These are phyloP conservation scores for Epinotia ramella DNA, from an alignment of 2,888 invertebrate species.

Conservation along the genomic window DNA sequence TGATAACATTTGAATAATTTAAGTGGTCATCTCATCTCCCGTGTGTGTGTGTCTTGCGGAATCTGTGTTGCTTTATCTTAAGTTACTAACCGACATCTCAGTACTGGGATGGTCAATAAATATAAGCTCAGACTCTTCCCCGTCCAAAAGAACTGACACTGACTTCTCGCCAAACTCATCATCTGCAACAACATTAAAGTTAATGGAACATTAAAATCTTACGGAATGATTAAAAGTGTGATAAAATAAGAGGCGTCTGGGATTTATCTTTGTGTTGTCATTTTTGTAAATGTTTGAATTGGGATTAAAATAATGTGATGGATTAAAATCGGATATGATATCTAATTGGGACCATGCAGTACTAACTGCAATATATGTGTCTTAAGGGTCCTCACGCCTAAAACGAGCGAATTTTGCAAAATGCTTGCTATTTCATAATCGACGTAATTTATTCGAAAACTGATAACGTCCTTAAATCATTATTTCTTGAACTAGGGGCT, in stretches of 20 bases:
- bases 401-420: too few relatives aligned
- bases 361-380: too few relatives aligned
- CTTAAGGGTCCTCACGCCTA: too few relatives aligned
- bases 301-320: neutral
- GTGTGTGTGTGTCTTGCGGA: neutral
- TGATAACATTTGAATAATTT: neutral
- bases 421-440: too few relatives aligned
- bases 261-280: neutral
- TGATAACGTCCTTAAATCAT: too few relatives aligned
- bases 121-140: constrained; percentile 95
- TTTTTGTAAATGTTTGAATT: neutral
- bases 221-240: neutral
- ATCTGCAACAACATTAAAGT: constrained; percentile 87
- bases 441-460: too few relatives aligned
- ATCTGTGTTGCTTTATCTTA: constrained; percentile 1
- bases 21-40: neutral
- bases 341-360: neutral
- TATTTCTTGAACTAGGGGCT: too few relatives aligned
- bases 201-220: neutral
- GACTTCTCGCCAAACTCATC: constrained; percentile 96
- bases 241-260: neutral
- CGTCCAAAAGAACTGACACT: constrained; percentile 94
- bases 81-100: constrained; percentile 93
- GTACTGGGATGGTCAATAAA: constrained; percentile 95
- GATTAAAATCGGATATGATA: neutral